Percentiles rank a stretch among this genome's conserved stretches.
These are phyloP conservation scores for Myathropa florea DNA, from an alignment of 2,888 invertebrate genomes.

Conservation along the genomic window DNA sequence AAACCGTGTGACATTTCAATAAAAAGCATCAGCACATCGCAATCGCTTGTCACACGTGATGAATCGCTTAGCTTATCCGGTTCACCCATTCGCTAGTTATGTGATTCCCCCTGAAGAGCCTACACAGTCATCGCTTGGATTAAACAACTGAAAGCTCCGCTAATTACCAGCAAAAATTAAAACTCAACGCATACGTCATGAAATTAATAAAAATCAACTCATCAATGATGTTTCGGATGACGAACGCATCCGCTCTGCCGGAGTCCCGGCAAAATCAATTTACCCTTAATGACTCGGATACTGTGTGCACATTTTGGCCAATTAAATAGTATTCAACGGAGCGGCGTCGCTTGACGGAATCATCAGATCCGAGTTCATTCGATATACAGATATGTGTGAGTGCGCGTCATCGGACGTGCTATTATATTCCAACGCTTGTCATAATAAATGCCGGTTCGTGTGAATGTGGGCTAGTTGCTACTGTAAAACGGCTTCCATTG, in stretches of 20 bases:
- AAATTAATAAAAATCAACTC: slow-evolving; percentile 12
- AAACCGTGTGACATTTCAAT: background rate
- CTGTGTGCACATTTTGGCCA: slow-evolving; percentile 16
- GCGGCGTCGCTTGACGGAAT: background rate
- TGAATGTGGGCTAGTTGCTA: background rate
- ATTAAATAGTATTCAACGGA: slow-evolving; percentile 17
- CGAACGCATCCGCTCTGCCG: background rate
- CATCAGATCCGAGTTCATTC: background rate
- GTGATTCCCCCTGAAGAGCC: background rate
- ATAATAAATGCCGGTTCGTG: background rate
- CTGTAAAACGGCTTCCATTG: background rate
- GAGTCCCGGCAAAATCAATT: slow-evolving; percentile 15
- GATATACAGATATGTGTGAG: background rate
- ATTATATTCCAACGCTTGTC: background rate
- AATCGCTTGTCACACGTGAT: background rate
- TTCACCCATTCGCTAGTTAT: background rate
- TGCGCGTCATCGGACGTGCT: background rate
- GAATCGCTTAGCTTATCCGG: background rate
- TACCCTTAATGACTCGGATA: slow-evolving; percentile 26
- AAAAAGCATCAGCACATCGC: background rate
- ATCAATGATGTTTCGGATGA: background rate
- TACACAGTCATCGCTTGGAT: background rate
- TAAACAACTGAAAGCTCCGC: background rate
- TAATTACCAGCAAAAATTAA: background rate
- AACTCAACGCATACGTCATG: background rate